Conservation (phyloP, 2,888 invertebrate genomes). For the Tricholauxania praeusta region DNA sequence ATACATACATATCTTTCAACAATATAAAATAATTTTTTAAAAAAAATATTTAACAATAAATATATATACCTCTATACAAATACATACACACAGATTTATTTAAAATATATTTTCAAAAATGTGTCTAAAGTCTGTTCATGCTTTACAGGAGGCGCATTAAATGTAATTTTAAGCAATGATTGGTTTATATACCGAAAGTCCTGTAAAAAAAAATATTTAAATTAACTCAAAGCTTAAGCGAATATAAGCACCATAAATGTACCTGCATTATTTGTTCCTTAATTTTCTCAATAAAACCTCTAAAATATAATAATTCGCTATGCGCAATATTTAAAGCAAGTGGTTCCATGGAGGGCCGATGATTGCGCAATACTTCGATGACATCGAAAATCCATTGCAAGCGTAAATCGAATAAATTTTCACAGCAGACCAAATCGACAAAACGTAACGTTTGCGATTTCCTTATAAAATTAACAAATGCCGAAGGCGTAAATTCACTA, state of each 20-base stretch:
- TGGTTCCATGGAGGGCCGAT: not conserved
- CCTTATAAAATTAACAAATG: conserved; percentile 2
- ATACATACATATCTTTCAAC: too few relatives aligned
- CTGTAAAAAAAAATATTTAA: not conserved
- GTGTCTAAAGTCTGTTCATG: not conserved
- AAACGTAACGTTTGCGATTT: not conserved
- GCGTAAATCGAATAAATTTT: not conserved
- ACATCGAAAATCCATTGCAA: conserved; percentile 12
- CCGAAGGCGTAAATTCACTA: not conserved
- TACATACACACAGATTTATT: not conserved
- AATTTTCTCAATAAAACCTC: not conserved
- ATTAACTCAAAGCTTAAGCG: too few relatives aligned
- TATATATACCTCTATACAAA: too few relatives aligned
- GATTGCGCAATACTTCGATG: not conserved
- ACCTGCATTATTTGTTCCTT: not conserved
- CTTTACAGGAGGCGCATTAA: conserved; percentile 11
- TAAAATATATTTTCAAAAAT: conserved; percentile 3
- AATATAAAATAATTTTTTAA: too few relatives aligned
- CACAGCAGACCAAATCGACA: conserved; percentile 13
- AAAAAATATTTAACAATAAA: too few relatives aligned
- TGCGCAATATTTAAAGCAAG: conserved; percentile 8
- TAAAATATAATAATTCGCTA: not conserved
- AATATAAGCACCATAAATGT: not conserved
- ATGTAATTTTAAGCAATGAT: conserved; percentile 3
- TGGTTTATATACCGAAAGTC: conserved; percentile 6